phyloP scores from a whole-genome alignment of 2,113 vertebrate genomes.

The Setophaga coronata region DNA sequence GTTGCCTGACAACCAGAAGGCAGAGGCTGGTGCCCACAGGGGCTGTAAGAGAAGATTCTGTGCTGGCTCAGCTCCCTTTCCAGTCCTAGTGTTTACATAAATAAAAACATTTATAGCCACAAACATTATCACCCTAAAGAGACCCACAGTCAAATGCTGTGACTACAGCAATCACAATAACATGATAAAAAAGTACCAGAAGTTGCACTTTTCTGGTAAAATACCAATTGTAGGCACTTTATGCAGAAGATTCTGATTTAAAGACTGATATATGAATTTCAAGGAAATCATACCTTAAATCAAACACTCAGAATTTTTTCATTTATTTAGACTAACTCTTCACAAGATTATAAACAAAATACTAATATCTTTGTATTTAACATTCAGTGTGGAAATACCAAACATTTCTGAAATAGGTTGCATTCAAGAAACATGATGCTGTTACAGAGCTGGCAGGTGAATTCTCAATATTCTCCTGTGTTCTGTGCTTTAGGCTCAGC shows the following conservation, averaged over 20 bases:
- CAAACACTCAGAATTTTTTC: not conserved
- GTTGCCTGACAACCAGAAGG: not conserved
- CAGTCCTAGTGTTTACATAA: not conserved
- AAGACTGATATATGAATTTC: not conserved
- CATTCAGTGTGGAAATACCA: not conserved
- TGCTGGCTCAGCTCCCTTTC: not conserved
- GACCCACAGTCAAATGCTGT: not conserved
- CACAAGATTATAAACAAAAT: not conserved
- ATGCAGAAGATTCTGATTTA: not conserved
- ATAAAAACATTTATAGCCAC: not conserved
- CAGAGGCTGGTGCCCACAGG: not conserved
- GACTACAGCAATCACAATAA: not conserved
- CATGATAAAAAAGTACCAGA: not conserved
- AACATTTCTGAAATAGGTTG: not conserved
- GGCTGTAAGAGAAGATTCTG: not conserved
- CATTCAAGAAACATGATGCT: accelerated
- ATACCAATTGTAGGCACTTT: not conserved
- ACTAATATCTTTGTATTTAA: not conserved
- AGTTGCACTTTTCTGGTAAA: not conserved
- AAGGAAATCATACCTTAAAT: not conserved
- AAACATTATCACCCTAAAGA: not conserved
- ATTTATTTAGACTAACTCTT: not conserved
- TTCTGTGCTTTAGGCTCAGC: not conserved
- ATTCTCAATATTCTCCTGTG: not conserved
- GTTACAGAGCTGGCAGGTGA: not conserved